A percentile compares a stretch with the other conserved stretches of the same genome.
These are phyloP conservation scores for Nymphalis polychloros DNA, from an alignment of 2,888 invertebrate genomes.

Conservation along the genomic window DNA sequence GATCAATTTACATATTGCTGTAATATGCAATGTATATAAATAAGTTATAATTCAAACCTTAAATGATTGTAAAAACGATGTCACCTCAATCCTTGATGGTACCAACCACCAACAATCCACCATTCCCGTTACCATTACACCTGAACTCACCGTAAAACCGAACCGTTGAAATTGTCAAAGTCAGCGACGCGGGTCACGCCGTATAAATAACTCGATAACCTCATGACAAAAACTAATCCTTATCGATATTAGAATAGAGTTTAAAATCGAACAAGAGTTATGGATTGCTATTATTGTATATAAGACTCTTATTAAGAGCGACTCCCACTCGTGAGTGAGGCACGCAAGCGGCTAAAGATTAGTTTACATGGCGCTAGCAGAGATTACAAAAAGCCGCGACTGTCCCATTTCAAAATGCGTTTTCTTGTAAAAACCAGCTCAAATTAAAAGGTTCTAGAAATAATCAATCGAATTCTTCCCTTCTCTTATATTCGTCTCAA, in stretches of 20 bases:
- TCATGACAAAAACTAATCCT: conserved; percentile 14
- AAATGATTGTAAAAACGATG: not conserved
- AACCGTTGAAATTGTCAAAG: conserved; percentile 56
- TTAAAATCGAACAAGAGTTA: conserved; percentile 33
- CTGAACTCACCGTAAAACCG: conserved; percentile 36
- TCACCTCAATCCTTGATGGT: conserved; percentile 6
- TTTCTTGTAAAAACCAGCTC: no score
- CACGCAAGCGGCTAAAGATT: conserved; percentile 63
- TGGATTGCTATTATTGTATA: conserved; percentile 60
- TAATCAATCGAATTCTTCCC: no score
- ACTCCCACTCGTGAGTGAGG: conserved; percentile 69
- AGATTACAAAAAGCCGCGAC: not conserved
- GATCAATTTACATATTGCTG: no score
- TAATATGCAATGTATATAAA: not conserved
- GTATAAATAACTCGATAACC: conserved; percentile 58
- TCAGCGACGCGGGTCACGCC: conserved; percentile 53
- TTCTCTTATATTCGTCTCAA: no score
- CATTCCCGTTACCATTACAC: conserved; percentile 41
- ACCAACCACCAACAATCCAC: conserved; percentile 25
- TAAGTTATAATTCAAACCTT: not conserved
- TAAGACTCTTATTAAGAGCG: conserved; percentile 77
- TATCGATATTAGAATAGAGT: conserved; percentile 31
- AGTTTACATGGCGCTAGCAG: conserved; percentile 55
- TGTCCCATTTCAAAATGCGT: no score
- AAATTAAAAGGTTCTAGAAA: no score